Percentiles rank a stretch among this genome's conserved stretches.
Evolutionary conservation across 2,797 vertebrate genomes (phyloP).

Genomic region (Nyctalus aviator): DNA sequence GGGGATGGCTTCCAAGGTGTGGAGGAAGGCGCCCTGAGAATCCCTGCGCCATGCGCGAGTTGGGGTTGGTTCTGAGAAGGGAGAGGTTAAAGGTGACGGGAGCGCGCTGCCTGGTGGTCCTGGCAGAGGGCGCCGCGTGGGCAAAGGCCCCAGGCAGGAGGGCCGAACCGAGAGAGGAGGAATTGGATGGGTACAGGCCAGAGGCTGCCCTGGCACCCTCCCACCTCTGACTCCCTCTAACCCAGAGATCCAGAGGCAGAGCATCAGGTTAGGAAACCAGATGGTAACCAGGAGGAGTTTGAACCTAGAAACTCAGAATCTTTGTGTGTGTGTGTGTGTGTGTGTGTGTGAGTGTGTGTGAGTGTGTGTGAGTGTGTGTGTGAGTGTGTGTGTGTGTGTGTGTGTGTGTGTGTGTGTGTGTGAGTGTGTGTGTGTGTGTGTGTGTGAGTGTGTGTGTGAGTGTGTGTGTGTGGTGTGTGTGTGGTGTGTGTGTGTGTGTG

Average conservation of each 20-base stretch:
- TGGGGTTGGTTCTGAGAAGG: neutral
- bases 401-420: neutral
- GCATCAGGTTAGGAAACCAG: neutral
- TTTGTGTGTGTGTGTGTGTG: neutral
- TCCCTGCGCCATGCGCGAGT: neutral
- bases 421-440: neutral
- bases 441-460: neutral
- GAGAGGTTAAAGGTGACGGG: neutral
- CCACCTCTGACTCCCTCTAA: neutral
- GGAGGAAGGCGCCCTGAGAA: neutral
- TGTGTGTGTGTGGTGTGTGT: neutral
- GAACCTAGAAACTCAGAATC: slow-evolving; percentile 9
- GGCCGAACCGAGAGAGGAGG: neutral
- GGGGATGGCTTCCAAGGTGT: neutral
- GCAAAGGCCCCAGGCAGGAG: neutral
- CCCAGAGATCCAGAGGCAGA: neutral
- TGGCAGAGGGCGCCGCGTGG: neutral
- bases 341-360: too few relatives aligned
- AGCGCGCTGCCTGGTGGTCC: too few relatives aligned
- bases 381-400: neutral
- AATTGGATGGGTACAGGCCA: neutral
- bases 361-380: too few relatives aligned
- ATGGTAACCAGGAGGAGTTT: neutral
- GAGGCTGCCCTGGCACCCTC: neutral
- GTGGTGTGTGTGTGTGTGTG: neutral